Conservation (phyloP, 2,113 vertebrate species). For the Chascanopsetta lugubris region DNA sequence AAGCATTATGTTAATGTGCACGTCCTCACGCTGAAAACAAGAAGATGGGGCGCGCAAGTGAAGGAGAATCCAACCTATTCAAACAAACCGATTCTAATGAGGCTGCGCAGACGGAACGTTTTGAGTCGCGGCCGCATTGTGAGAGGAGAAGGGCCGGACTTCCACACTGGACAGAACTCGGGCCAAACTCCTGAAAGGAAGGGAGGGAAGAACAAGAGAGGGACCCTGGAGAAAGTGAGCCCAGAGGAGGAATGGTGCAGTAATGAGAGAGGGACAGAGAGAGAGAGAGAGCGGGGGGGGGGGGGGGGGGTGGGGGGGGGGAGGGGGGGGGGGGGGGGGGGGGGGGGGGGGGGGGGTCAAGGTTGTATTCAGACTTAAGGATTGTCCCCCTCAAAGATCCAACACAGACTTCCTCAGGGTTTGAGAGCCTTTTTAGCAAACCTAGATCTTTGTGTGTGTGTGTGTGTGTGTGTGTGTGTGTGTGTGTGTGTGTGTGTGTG, state of each 20-base stretch:
- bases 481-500: conserved; percentile 36
- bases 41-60: conserved; percentile 23
- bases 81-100: conserved; percentile 72
- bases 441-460: conserved; percentile 42
- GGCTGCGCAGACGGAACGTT: conserved; percentile 56
- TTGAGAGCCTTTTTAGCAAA: conserved; percentile 77
- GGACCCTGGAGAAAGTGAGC: conserved; percentile 65
- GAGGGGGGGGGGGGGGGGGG: no score
- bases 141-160: conserved; percentile 47
- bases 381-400: conserved; percentile 71
- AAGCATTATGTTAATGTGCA: conserved; percentile 51
- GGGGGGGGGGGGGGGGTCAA: conserved; percentile 60
- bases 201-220: conserved; percentile 60
- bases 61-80: conserved; percentile 57
- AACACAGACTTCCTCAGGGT: conserved; percentile 75
- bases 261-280: conserved; percentile 67
- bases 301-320: conserved; percentile 45
- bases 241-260: conserved; percentile 54
- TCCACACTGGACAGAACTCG: conserved; percentile 54
- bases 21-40: conserved; percentile 15
- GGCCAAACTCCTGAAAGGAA: conserved; percentile 55
- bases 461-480: conserved; percentile 10
- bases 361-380: conserved; percentile 73
- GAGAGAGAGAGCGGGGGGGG: no score
- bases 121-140: conserved; percentile 36